Base-by-base conservation (phyloP, 2,113 vertebrate species). In the Gavialis gangeticus region DNA sequence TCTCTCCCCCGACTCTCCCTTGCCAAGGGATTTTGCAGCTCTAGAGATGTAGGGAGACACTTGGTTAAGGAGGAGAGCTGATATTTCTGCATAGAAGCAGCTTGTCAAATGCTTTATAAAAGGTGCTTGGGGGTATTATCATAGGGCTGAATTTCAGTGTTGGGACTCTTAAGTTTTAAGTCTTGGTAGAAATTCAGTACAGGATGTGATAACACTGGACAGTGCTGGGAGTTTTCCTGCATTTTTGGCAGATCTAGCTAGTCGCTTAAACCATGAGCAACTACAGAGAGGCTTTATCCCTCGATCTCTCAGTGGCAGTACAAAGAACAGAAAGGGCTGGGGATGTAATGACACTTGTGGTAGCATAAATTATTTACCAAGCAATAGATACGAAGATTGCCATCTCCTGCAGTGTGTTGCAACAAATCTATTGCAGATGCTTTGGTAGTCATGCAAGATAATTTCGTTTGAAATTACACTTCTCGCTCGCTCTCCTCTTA, bases 281-380 rank as follows among this genome's bases (percentile, higher is more conserved):
- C 90, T 94, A 84, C 93, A 80, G 91, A 80, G 91, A 88, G 46
- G 46, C 91, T 88, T 97, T 96, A 95, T 93, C 92, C 85, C 94
- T 89, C 89, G 88, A 22, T 79, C 82, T 62, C 79, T 92, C 92
- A 62, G 34, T 85, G 92, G 95, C 95, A 96, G 96, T 90, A 94
- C 92, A 97, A 91, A 93, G 89, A 95, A 96, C 94, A 96, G 95
- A 73, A 82, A 71, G 93, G 95, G 92, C 95, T 88, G 93, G 89
- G 86, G 94, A 84, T 54, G 87, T 95, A 96, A 97, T 92, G 95
- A 94, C 95, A 92, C 93, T 95, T 91, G 89, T 95, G 91, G 96
- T 86, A 89, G 93, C 46, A 97, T 95, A 95, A 96, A 97, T 96
- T 95, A 96, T 96, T 97, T 96, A 96, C 94, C 96, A 95, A 95